Percentiles rank a stretch among this genome's conserved stretches.
Evolutionary conservation across 2,113 vertebrate genomes (phyloP).

Genomic region (Nicator chloris): DNA sequence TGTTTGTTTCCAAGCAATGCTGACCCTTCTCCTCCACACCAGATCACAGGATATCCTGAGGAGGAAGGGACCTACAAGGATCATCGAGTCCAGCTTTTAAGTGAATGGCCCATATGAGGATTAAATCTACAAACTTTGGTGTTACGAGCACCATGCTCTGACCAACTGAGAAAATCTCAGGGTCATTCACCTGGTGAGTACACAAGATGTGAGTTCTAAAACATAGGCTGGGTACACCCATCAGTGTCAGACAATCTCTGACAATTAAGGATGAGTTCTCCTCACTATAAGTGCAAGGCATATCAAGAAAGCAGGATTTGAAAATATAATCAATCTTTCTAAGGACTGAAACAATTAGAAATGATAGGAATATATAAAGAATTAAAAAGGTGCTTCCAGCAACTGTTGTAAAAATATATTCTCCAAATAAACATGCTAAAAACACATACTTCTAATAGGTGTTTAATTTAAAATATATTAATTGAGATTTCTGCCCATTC

Average conservation of each 20-base stretch:
- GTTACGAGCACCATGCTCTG: accelerated
- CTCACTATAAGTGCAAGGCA: background rate
- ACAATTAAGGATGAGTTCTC: background rate
- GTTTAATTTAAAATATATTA: background rate
- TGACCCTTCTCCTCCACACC: background rate
- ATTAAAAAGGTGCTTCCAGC: background rate
- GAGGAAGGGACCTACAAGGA: background rate
- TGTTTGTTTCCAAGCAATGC: background rate
- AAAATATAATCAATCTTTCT: background rate
- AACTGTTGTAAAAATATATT: background rate
- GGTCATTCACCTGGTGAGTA: background rate
- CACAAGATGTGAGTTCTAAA: background rate
- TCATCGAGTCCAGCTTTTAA: background rate
- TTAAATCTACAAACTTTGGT: background rate
- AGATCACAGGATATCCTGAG: background rate
- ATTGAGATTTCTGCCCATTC: background rate
- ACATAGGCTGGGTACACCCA: background rate
- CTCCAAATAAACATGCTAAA: background rate
- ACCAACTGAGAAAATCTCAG: background rate
- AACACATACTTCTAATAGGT: background rate
- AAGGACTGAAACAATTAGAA: background rate
- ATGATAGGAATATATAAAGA: background rate
- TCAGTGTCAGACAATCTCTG: background rate
- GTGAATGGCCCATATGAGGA: accelerated
- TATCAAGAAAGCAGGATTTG: background rate